A percentile compares a stretch with the other conserved stretches of the same genome.
These are phyloP conservation scores for Sphaeramia orbicularis DNA, from an alignment of 2,797 vertebrate species.

Conservation along the genomic window DNA sequence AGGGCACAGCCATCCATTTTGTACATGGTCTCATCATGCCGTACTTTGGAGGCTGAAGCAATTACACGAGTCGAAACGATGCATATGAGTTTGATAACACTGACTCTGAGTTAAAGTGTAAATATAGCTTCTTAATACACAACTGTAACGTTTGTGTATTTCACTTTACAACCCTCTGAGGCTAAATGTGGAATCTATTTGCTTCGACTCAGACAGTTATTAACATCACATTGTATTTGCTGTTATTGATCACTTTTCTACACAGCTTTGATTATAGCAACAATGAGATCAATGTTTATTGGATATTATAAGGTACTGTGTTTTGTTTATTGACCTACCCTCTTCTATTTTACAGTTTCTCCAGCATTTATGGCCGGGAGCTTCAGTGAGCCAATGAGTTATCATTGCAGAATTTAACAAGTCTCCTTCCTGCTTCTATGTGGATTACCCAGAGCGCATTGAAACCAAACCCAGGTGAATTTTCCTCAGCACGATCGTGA, in stretches of 20 bases:
- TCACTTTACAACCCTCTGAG: background rate
- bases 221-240: constrained; percentile 34
- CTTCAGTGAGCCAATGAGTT: constrained; percentile 26
- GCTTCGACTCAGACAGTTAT: constrained; percentile 17
- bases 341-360: constrained; percentile 48
- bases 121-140: constrained; percentile 37
- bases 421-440: constrained; percentile 13
- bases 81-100: constrained; percentile 25
- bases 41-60: constrained; percentile 48
- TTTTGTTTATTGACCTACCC: constrained; percentile 48
- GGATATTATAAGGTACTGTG: constrained; percentile 2
- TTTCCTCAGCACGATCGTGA: constrained; percentile 38
- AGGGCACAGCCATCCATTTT: constrained; percentile 75
- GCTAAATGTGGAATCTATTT: background rate
- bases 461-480: constrained; percentile 28
- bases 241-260: constrained; percentile 44
- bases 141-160: constrained; percentile 25
- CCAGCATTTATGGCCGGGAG: constrained; percentile 34
- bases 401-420: constrained; percentile 46
- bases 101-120: constrained; percentile 33
- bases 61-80: constrained; percentile 50
- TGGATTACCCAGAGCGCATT: constrained; percentile 37
- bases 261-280: constrained; percentile 46
- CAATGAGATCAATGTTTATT: constrained; percentile 34
- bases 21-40: constrained; percentile 50